Conservation (phyloP, 2,888 invertebrate genomes). For the Hyposoter didymator region DNA sequence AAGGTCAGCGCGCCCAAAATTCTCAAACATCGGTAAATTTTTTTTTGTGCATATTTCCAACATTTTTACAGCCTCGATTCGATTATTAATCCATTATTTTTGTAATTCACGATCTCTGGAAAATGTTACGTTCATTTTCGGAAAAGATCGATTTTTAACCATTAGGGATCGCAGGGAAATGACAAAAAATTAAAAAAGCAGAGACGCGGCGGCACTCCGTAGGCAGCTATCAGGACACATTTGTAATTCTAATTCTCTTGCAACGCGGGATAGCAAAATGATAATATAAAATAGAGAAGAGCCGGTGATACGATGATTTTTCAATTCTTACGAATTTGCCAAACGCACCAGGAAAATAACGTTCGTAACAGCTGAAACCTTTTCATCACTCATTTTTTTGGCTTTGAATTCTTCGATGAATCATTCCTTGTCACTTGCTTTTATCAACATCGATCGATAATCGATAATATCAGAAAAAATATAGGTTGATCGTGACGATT, state of each 20-base stretch:
- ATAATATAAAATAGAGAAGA: neutral
- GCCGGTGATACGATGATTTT: neutral
- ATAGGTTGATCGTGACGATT: neutral
- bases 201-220: too few relatives aligned
- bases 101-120: too few relatives aligned
- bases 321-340: neutral
- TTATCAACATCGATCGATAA: neutral
- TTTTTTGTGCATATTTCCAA: too few relatives aligned
- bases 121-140: too few relatives aligned
- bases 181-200: too few relatives aligned
- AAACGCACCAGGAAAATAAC: neutral
- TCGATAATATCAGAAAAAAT: neutral
- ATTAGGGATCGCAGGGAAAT: too few relatives aligned
- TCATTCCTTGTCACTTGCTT: neutral
- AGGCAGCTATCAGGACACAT: neutral
- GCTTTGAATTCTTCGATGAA: neutral
- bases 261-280: neutral
- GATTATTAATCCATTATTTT: too few relatives aligned
- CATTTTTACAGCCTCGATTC: too few relatives aligned
- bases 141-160: too few relatives aligned
- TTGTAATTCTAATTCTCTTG: neutral
- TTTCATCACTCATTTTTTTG: too few relatives aligned
- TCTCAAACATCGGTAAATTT: too few relatives aligned
- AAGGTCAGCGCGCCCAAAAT: too few relatives aligned
- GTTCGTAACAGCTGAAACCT: neutral